Conservation (phyloP, 1,140 invertebrate species). For the Drosophila sturtevanti region DNA sequence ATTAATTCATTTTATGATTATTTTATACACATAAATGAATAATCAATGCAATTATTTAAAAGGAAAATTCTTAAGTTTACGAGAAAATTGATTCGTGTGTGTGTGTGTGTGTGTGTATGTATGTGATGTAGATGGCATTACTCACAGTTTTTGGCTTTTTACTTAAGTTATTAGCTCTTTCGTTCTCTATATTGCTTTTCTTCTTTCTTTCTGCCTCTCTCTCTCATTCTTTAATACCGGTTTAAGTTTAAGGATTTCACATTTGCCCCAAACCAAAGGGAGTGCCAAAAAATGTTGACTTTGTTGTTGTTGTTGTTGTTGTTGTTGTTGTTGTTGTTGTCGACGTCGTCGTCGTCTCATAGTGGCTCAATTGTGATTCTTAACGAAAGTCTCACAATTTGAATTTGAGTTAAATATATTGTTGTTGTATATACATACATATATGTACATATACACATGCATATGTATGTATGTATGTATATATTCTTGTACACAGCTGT, state of each 20-base stretch:
- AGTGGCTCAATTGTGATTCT: not conserved
- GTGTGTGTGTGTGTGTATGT: not conserved
- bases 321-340: too few species aligned
- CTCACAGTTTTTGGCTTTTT: slow-evolving; percentile 5
- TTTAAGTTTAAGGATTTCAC: slow-evolving; percentile 20
- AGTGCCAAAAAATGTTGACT: slow-evolving; percentile 9
- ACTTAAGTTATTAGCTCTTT: slow-evolving; percentile 8
- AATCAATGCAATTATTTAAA: too few species aligned
- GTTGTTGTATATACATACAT: too few species aligned
- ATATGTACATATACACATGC: too few species aligned
- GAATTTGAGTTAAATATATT: not conserved
- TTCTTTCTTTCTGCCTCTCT: not conserved
- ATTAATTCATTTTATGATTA: too few species aligned
- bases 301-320: too few species aligned
- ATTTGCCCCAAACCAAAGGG: slow-evolving; percentile 4
- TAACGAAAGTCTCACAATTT: not conserved
- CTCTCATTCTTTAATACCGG: not conserved
- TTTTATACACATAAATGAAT: too few species aligned
- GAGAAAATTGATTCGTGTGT: too few species aligned
- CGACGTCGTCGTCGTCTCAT: not conserved
- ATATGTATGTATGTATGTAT: too few species aligned
- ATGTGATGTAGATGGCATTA: not conserved
- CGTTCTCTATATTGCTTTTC: not conserved
- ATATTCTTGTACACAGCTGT: slow-evolving; percentile 3
- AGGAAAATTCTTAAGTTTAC: too few species aligned